These are phyloP conservation scores for Diplosoma virens DNA, from an alignment of 23 tunicate genomes.

Conservation along the genomic window DNA sequence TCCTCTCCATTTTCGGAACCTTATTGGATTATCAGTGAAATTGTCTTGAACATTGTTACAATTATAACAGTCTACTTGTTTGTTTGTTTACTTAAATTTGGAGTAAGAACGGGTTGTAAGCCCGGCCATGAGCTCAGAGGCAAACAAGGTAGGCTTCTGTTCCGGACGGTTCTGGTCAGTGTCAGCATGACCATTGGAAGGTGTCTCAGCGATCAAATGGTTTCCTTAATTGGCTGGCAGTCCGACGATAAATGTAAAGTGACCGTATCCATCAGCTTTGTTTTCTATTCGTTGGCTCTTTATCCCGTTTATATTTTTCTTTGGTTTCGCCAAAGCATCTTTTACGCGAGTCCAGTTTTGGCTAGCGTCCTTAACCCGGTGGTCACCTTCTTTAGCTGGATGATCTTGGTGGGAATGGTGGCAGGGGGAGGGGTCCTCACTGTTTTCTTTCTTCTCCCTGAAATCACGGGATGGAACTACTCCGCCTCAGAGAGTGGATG, in stretches of 20 bases:
- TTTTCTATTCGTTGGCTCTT: conserved; percentile 64
- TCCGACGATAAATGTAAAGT: conserved; percentile 41
- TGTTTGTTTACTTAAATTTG: conserved; percentile 55
- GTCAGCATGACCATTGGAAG: conserved; percentile 60
- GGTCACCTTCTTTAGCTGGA: conserved; percentile 69
- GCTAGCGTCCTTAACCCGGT: conserved; percentile 72
- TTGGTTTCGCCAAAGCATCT: conserved; percentile 90
- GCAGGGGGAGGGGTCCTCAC: conserved; percentile 53
- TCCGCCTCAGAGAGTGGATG: conserved; percentile 63
- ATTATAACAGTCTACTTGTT: conserved; percentile 55
- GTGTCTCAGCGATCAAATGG: conserved; percentile 56
- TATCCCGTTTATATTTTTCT: conserved; percentile 80
- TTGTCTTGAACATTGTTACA: conserved; percentile 37
- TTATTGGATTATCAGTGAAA: conserved; percentile 70
- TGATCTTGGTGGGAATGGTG: conserved; percentile 64
- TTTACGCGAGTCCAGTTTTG: conserved; percentile 88
- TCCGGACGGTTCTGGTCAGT: conserved; percentile 51
- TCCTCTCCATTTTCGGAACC: conserved; percentile 34
- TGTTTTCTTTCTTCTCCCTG: conserved; percentile 60
- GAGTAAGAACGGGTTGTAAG: conserved; percentile 45
- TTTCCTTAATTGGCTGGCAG: conserved; percentile 57
- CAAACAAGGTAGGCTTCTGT: conserved; percentile 64
- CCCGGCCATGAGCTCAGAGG: conserved; percentile 70
- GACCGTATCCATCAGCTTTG: conserved; percentile 70
- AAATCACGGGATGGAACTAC: conserved; percentile 74